Evolutionary conservation across 1,140 invertebrate species (phyloP), one percentile per base, ranked within the genome.

Genomic region (Lordiphosa mommai): DNA sequence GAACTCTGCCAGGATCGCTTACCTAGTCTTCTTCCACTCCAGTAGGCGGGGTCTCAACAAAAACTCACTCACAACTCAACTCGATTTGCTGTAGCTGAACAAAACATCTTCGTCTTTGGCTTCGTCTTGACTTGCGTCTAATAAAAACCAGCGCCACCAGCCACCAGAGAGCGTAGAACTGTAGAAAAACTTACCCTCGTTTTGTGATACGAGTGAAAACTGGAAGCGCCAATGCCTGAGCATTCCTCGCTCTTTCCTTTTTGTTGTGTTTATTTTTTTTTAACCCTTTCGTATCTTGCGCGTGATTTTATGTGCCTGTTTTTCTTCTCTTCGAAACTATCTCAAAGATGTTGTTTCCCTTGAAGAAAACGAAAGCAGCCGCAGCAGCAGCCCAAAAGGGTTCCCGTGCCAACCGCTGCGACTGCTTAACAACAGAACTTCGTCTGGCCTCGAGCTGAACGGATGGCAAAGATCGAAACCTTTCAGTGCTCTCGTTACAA

Each of bases 361-460:
- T 37, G 38, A 70, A 76, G 72, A 76, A 71, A 77, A 59, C 72
- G 73, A 76, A 77, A 71, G 59, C 53, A 41, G 56, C 59, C 47
- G 57, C 40, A 29, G 40, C 3, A 30, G 30, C n/a, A 32, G n/a
- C 16, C 7, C 6, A 53, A 66, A 85, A 85, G 80, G 79, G 80
- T 86, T 80, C 61, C 50, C 43, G 61, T 57, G 70, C 23, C 36
- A 72, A 56, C 68, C 69, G 61, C 34, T 1, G 55, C 44, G 41
- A 14, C 40, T 20, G 29, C 34, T 23, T 52, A 44, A 63, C 34
- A 68, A 71, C 82, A 86, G 82, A 86, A 86, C 68, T 80, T 82
- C 65, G 65, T 82, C 82, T 86, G 82, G 76, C 82, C 76, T 86
- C 82, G 76, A 77, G 76, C 72, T 82, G 70, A 82, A 51, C 80